Evolutionary conservation across 2,888 invertebrate species (phyloP), one percentile per base, ranked within the genome.

Genomic region (Platycheirus albimanus): DNA sequence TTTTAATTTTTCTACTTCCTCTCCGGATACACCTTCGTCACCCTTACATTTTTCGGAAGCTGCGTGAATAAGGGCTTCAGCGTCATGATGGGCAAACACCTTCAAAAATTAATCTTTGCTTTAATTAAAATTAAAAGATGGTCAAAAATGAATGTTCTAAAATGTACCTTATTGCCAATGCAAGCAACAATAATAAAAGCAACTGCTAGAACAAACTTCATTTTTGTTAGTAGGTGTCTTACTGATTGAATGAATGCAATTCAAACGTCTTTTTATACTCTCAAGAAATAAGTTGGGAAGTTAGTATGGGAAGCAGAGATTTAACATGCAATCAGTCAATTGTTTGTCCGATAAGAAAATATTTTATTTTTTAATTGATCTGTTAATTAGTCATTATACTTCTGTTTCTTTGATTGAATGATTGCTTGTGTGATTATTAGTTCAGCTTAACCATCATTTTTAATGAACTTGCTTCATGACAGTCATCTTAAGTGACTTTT

Each of bases 301-400:
- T 52, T 7, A 17, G 15, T 6, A 33, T 52, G 10, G 15, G 51
- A 15, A 30, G 28, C 20, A 30, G 11, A 13, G 54, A 54, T 54
- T 20, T 7, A 19, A 54, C 54, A 54, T 36, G 54, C 54, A 54
- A 54, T 54, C 3, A 13, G n/a, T 38, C 36, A 54, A 54, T 54
- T 54, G 54, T 38, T 13, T 54, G 6, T 15, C 2, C 1, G 36
- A 54, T 54, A 54, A 54, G 54, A 13, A 36, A 33, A 19, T 17
- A 52, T 8, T 28, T 24, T 24, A 24, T 2, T n/a, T 33, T 33
- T 52, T 52, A 17, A 33, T 45, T 52, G 0, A 33, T 24, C 24
- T 24, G 24, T n/a, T 33, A 51, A 51, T 51, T 30, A 17, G 6
- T n/a, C n/a, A n/a, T n/a, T n/a, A n/a, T n/a, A 24, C 24, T 24